phyloP scores from a whole-genome alignment of 2,888 invertebrate species.

The Morpho helenor region DNA sequence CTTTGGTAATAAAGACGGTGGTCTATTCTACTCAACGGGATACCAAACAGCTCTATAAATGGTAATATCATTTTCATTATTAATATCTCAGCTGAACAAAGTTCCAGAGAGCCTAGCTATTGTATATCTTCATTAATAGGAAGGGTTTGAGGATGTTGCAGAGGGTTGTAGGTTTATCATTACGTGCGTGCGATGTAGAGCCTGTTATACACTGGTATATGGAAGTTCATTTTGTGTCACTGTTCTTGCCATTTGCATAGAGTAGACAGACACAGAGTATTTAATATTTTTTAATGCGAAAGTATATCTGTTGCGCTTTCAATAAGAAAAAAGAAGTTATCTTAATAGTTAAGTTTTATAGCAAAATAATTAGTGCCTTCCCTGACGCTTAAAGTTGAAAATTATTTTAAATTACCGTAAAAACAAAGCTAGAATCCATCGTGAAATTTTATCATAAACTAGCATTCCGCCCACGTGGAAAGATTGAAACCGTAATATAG shows the following conservation, averaged over 20 bases:
- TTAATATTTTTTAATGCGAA: neutral
- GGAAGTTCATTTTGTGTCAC: neutral
- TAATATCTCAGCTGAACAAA: no score
- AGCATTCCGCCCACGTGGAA: no score
- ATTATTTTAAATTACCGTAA: no score
- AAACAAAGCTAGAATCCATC: no score
- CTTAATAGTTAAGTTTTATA: neutral
- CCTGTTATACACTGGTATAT: neutral
- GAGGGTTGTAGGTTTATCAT: conserved; percentile 3
- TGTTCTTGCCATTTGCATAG: neutral
- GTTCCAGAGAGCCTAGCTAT: neutral
- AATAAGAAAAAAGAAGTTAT: neutral
- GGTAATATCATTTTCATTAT: no score
- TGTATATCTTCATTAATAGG: conserved; percentile 2
- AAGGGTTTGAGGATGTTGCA: neutral
- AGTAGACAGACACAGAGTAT: neutral
- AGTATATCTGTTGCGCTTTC: neutral
- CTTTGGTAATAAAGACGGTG: no score
- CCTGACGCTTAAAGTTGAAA: no score
- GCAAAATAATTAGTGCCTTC: neutral
- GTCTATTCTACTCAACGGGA: no score
- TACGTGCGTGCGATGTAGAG: neutral
- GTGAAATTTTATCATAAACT: no score
- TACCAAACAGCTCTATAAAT: no score
- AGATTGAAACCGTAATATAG: no score